Evolutionary conservation across 2,888 invertebrate species (phyloP).

Genomic region (Cenopis cana): DNA sequence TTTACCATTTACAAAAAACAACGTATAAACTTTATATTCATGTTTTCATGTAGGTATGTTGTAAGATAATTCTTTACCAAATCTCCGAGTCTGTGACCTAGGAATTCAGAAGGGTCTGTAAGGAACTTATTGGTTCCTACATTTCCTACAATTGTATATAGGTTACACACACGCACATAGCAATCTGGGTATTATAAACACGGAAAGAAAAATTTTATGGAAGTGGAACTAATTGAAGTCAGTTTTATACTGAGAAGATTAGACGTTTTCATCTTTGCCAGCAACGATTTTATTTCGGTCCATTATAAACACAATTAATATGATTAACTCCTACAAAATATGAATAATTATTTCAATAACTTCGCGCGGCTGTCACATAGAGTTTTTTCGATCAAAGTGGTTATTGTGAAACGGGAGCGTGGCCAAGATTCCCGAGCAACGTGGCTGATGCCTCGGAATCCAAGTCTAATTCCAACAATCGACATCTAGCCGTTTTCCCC

Average conservation of each 20-base stretch:
- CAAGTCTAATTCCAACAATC: conserved; percentile 32
- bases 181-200: too few relatives aligned
- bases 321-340: conserved; percentile 6
- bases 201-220: too few relatives aligned
- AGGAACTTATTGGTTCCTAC: too few relatives aligned
- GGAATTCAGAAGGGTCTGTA: too few relatives aligned
- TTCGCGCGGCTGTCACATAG: conserved; percentile 31
- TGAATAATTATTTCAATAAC: conserved; percentile 26
- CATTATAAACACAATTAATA: conserved; percentile 11
- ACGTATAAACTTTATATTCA: too few relatives aligned
- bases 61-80: too few relatives aligned
- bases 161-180: too few relatives aligned
- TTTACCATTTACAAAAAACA: too few relatives aligned
- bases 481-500: conserved; percentile 29
- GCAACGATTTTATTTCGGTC: conserved; percentile 1
- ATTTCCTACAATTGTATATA: too few relatives aligned
- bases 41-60: too few relatives aligned
- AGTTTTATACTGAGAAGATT: background rate
- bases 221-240: background rate
- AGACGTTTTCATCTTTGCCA: conserved; percentile 4
- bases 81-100: too few relatives aligned
- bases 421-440: conserved; percentile 56
- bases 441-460: conserved; percentile 43
- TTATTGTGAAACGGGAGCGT: conserved; percentile 50
- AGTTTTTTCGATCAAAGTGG: conserved; percentile 44